These are phyloP conservation scores for Tricholauxania praeusta DNA, from an alignment of 2,888 invertebrate genomes.

Conservation along the genomic window DNA sequence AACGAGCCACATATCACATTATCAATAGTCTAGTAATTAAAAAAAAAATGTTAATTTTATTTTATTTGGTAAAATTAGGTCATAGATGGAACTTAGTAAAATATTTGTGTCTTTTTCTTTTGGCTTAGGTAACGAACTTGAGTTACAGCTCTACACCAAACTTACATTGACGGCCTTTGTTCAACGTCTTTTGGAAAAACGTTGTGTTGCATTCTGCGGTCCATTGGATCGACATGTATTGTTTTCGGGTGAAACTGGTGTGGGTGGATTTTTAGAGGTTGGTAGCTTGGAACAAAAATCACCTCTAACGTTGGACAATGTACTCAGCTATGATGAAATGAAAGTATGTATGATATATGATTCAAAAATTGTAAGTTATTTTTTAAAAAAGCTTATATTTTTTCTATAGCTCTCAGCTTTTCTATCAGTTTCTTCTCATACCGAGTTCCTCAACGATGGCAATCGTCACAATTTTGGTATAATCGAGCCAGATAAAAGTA, in stretches of 20 bases:
- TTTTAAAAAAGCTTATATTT: not conserved
- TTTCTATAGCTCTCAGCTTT: conserved; percentile 63
- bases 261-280: conserved; percentile 67
- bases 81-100: not conserved
- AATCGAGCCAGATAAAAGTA: conserved; percentile 53
- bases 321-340: conserved; percentile 71
- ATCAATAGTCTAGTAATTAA: too few relatives aligned
- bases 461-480: conserved; percentile 68
- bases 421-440: conserved; percentile 68
- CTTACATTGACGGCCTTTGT: conserved; percentile 67
- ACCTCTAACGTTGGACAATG: conserved; percentile 66
- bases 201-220: conserved; percentile 67
- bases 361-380: not conserved
- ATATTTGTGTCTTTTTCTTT: not conserved
- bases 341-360: conserved; percentile 58
- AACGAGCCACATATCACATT: too few relatives aligned
- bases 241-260: conserved; percentile 60
- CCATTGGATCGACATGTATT: conserved; percentile 61
- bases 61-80: too few relatives aligned
- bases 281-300: conserved; percentile 67
- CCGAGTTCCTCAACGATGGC: conserved; percentile 70
- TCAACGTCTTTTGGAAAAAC: conserved; percentile 67
- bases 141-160: conserved; percentile 62
- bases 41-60: too few relatives aligned
- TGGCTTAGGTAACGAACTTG: conserved; percentile 46